Base-by-base conservation (phyloP, 2,888 invertebrate species). In the Seladonia tumulorum region DNA sequence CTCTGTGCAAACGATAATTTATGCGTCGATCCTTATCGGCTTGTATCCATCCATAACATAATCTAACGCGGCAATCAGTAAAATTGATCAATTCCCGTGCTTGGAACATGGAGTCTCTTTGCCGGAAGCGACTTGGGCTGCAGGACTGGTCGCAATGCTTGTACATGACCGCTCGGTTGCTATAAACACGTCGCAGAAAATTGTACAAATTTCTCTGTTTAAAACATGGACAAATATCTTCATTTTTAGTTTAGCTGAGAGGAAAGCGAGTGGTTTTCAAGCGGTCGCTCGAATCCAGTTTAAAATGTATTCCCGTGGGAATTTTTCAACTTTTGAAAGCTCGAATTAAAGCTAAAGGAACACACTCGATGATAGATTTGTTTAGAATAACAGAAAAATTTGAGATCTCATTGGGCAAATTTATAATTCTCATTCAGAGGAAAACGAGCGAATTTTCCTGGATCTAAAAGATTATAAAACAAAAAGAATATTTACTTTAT, bases 11-110 rank as follows among this genome's bases (percentile, higher is more conserved):
- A 35, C 35, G 68, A 68, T 39, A 39, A 68, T 39, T 68, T 39
- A 68, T 68, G n/a, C 35, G 39, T 29, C 66, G 66, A 66, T 66
- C 66, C 18, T 8, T 66, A 66, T 66, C 66, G 35, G 35, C 66
- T 60, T 35, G 35, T 35, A 66, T 66, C 35, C 66, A 66, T 66
- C 66, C 35, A 35, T 35, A 66, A 66, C 29, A 35, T 35, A 66
- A 35, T 29, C 66, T 18, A 66, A 66, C 35, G 35, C 18, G 35
- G 18, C 66, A 29, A 66, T 66, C 66, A 7, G 66, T 18, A 66
- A 35, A 66, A 66, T 66, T 66, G 66, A 66, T 66, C 66, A 66
- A 66, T 66, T 35, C 66, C 18, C 35, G 16, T 35, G 8, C 66
- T 66, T 8, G 66, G 16, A 66, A 14, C 16, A 7, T 29, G 18